These are phyloP conservation scores for Incurvaria masculella DNA, from an alignment of 2,888 invertebrate genomes.

Conservation along the genomic window DNA sequence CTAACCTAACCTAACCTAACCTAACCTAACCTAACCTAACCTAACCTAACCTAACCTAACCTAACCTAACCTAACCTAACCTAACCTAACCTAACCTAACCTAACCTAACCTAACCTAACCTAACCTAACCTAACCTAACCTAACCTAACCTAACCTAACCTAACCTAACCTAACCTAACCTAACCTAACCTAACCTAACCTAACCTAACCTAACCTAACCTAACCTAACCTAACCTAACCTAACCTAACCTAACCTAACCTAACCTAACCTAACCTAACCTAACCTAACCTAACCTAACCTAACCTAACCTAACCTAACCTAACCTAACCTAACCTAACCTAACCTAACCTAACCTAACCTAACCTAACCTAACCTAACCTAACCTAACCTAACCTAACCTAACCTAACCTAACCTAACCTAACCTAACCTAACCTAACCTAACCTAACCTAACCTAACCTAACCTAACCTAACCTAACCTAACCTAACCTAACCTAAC, in stretches of 20 bases:
- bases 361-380: slow-evolving; percentile 10
- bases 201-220: slow-evolving; percentile 2
- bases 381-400: slow-evolving; percentile 8
- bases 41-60: slow-evolving; percentile 6
- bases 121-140: slow-evolving; percentile 6
- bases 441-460: slow-evolving; percentile 11
- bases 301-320: slow-evolving; percentile 8
- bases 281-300: slow-evolving; percentile 5
- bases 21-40: slow-evolving; percentile 2
- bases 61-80: slow-evolving; percentile 6
- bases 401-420: slow-evolving; percentile 13
- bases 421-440: slow-evolving; percentile 13
- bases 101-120: slow-evolving; percentile 6
- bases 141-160: slow-evolving; percentile 9
- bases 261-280: slow-evolving; percentile 3
- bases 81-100: slow-evolving; percentile 6
- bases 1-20: background rate
- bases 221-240: no score
- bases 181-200: slow-evolving; percentile 5
- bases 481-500: slow-evolving; percentile 12
- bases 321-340: slow-evolving; percentile 10
- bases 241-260: slow-evolving; percentile 5
- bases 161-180: no score
- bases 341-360: no score
- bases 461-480: slow-evolving; percentile 13